Percentiles rank a stretch among this genome's conserved stretches.
These are phyloP conservation scores for Stenchaetothrips biformis DNA, from an alignment of 2,888 invertebrate genomes.

Conservation along the genomic window DNA sequence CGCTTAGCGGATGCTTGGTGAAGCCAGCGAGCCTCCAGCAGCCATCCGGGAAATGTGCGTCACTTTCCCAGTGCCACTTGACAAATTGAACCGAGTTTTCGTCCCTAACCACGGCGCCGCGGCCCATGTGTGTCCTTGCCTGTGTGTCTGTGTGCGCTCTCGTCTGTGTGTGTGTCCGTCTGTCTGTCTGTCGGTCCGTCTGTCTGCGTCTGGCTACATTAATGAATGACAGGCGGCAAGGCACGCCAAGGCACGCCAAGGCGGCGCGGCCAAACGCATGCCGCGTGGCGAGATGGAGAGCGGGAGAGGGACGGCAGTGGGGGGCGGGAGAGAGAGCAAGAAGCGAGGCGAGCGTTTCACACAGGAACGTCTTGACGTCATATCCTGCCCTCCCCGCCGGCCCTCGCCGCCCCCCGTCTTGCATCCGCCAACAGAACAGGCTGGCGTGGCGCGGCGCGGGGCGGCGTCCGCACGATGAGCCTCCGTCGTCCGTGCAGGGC, in stretches of 20 bases:
- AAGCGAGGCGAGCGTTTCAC: neutral
- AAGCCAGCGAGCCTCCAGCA: too few species aligned
- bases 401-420: neutral
- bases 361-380: conserved; percentile 14
- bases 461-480: too few species aligned
- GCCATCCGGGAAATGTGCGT: too few species aligned
- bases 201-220: neutral
- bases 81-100: too few species aligned
- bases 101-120: neutral
- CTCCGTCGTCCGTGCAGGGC: neutral
- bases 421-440: neutral
- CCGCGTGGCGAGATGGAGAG: neutral
- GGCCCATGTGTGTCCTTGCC: neutral
- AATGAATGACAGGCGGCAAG: neutral
- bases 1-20: too few species aligned
- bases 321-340: neutral
- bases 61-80: too few species aligned
- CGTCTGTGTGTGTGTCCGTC: neutral
- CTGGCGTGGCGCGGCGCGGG: neutral
- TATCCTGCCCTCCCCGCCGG: neutral
- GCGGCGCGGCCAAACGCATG: neutral
- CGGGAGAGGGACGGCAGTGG: neutral
- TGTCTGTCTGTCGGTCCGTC: neutral
- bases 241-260: neutral
- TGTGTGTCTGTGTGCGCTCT: neutral